Evolutionary conservation across 2,888 invertebrate genomes (phyloP).

Genomic region (Oscheius sp.): DNA sequence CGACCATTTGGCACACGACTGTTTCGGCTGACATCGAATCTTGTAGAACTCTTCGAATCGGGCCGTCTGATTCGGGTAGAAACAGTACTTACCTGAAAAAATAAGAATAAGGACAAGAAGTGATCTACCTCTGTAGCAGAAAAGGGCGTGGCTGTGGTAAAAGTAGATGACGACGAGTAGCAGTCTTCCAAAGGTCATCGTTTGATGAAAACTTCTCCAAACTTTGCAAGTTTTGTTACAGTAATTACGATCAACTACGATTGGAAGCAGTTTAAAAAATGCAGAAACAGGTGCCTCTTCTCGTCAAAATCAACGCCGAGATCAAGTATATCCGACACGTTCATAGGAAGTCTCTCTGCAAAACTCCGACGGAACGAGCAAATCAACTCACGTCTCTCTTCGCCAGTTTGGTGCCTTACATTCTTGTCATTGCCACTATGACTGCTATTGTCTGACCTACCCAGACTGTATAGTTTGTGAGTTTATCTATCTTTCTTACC

Average conservation of each 20-base stretch:
- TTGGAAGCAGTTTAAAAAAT: neutral
- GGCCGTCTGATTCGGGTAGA: neutral
- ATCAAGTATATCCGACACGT: neutral
- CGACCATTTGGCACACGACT: constrained; percentile 5
- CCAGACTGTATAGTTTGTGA: neutral
- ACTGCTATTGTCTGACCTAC: neutral
- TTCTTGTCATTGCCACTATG: neutral
- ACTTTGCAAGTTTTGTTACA: too few relatives aligned
- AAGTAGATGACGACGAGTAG: constrained; percentile 1
- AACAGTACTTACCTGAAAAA: neutral
- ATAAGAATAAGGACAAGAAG: too few relatives aligned
- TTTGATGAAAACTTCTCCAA: neutral
- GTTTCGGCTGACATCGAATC: neutral
- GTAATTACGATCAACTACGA: too few relatives aligned
- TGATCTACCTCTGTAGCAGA: constrained; percentile 3
- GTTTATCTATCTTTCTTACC: neutral
- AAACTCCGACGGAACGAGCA: neutral
- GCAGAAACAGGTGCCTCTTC: neutral
- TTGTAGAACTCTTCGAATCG: neutral
- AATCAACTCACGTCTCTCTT: neutral
- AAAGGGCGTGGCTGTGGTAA: neutral
- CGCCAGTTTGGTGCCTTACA: neutral
- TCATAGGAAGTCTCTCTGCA: neutral
- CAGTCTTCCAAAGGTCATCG: neutral
- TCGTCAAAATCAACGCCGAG: constrained; percentile 11